Evolutionary conservation across 1,140 invertebrate species (phyloP), one percentile per base, ranked within the genome.

Genomic region (Artemia franciscana): DNA sequence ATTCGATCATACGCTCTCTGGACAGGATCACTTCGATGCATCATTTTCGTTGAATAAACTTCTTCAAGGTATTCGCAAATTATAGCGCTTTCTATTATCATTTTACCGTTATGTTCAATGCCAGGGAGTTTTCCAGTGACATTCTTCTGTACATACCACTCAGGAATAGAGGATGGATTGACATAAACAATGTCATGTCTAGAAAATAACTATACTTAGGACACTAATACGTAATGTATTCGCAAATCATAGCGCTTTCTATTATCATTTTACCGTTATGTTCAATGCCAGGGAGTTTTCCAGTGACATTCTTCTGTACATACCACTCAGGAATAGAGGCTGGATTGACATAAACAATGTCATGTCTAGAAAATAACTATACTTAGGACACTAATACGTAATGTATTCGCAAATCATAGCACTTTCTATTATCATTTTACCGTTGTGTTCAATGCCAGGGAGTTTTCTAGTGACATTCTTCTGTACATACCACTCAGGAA

Each of bases 51-150:
- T 0, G 80, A 78, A 72, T 85, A 87, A 23, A 74, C 72, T 62
- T 91, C 86, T 68, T 93, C 88, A 28, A 93, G 70, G 70, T 88
- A 93, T 69, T 93, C 87, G 30, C 81, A 80, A 59, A 86, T 83
- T 7, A 91, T 78, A 25, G 86, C 71, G 67, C 86, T 91, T 71
- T 93, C 89, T 63, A 81, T 86, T 4, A 80, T 75, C 21, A 72
- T 72, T 23, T 84, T 78, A 26, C 81, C 80, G 39, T 78, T 78
- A 18, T 51, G 12, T 73, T 90, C 85, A 30, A 94, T 67, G 9
- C 84, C 80, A 27, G 91, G 91, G 3, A 93, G 86, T 77, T 88
- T 86, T 66, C 84, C 84, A 12, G 79, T 73, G 4, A 79, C 81
- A 72, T 80, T 87, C 73, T 80, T 84, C 57, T 78, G 77, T 51